Base-by-base conservation (phyloP, 2,888 invertebrate species). In the Platerodrilus igneus region DNA sequence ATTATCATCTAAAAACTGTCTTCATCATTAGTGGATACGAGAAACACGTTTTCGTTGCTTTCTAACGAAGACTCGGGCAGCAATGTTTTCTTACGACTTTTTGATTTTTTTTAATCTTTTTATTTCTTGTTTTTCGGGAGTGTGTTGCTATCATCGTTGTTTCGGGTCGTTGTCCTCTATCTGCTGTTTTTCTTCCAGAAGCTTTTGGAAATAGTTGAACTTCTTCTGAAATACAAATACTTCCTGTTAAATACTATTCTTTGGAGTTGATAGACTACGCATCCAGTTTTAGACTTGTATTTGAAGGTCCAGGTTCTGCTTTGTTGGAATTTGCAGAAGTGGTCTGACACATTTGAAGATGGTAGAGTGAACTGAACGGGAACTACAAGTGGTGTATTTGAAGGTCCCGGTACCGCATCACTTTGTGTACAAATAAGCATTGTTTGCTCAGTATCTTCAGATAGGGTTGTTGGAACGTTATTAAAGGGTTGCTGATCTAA, bases 41-140 rank as follows among this genome's bases (percentile, higher is more conserved):
- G 57, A 57, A 59, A 59, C 60, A 67, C 64, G 72, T 75, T 39
- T 43, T 38, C 39, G 38, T 38, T 35, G 43, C 35, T 43, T 43
- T 43, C 39, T 38, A 38, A 38, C 43, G 38, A 43, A 43, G 38
- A 43, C 9, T 22, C 22, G 8, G 22, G 22, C 4, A 3, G 4
- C 8, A 10, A 22, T 22, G 22, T 4, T n/a, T 8, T 10, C 10
- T n/a, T 22, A 9, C 22, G n/a, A n/a, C n/a, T n/a, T n/a, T n/a
- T n/a, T n/a, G n/a, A n/a, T n/a, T n/a, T n/a, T n/a, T n/a, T n/a
- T n/a, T n/a, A n/a, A n/a, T n/a, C n/a, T n/a, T n/a, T n/a, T n/a
- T n/a, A n/a, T n/a, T n/a, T n/a, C n/a, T n/a, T n/a, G n/a, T n/a
- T n/a, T n/a, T n/a, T n/a, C n/a, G n/a, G n/a, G n/a, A n/a, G n/a